These are phyloP conservation scores for Papilio polytes DNA, from an alignment of 1,140 invertebrate species.

Conservation along the genomic window DNA sequence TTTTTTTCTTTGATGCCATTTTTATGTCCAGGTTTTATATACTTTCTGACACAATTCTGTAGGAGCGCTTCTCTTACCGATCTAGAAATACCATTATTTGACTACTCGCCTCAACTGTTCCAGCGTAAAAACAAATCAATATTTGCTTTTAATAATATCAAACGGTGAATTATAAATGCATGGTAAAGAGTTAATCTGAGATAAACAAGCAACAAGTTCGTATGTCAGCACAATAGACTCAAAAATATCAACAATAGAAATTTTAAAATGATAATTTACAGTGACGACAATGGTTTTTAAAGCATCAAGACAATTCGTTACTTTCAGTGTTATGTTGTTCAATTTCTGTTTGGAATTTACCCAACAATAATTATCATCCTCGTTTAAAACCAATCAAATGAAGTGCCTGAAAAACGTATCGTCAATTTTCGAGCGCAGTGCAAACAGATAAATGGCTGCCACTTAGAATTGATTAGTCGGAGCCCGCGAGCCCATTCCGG, in stretches of 20 bases:
- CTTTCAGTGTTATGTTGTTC: neutral
- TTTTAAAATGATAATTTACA: neutral
- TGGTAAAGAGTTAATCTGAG: too few species aligned
- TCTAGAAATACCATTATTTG: too few species aligned
- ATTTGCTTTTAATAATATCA: too few species aligned
- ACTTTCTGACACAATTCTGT: too few species aligned
- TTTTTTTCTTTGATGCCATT: too few species aligned
- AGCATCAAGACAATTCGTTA: neutral
- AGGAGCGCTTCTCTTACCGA: too few species aligned
- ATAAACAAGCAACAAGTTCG: too few species aligned
- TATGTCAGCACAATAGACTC: too few species aligned
- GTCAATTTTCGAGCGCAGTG: constrained; percentile 27
- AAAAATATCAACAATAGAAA: neutral
- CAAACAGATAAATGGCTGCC: constrained; percentile 45
- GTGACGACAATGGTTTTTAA: neutral
- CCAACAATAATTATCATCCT: constrained; percentile 14
- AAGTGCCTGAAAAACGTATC: constrained; percentile 35
- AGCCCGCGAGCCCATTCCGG: constrained; percentile 43
- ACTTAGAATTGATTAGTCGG: constrained; percentile 47
- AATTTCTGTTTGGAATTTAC: constrained; percentile 10
- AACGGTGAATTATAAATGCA: too few species aligned
- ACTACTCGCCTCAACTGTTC: too few species aligned
- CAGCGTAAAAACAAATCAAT: too few species aligned
- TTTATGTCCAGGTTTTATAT: too few species aligned
- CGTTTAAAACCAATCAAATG: constrained; percentile 32